Evolutionary conservation across 2,888 invertebrate species (phyloP), one percentile per base, ranked within the genome.

Genomic region (Sarcophaga subvicina): DNA sequence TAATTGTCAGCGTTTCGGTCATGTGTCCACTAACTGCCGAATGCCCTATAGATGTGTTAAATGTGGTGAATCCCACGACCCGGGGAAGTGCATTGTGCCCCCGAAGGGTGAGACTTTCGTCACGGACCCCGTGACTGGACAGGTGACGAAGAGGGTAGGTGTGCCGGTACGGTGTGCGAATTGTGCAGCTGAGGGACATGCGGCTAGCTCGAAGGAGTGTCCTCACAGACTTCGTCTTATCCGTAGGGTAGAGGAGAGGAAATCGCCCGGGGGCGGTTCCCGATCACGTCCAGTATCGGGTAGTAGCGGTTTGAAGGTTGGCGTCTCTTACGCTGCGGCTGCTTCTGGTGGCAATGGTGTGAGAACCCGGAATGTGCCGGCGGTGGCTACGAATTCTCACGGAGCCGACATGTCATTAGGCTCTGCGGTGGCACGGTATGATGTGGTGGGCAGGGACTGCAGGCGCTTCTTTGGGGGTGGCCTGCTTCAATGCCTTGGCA

Each of bases 361-460:
- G 2, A 63, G 10, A 2, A 3, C 62, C 11, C 62, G 62, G 1
- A n/a, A 63, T 22, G 12, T 5, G 22, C 5, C 12, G 1, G 63
- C 2, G 0, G 27, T 27, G 5, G 0, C 27, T 27, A 6, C 27
- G 27, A 27, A 27, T 0, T 27, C 27, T 27, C 27, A 3, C 3
- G 4, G 27, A 3, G 3, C 45, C 10, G 45, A 45, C 3, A 3
- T 67, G 4, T n/a, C n/a, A n/a, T n/a, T n/a, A n/a, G n/a, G n/a
- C n/a, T n/a, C n/a, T n/a, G n/a, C n/a, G n/a, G n/a, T n/a, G n/a
- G n/a, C n/a, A n/a, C n/a, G n/a, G n/a, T n/a, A n/a, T n/a, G n/a
- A n/a, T n/a, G n/a, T n/a, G 10, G 1, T 69, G 4, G 63, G 71
- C 27, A 27, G 17, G 0, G 81, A 82, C 17, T 82, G 63, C 37